Percentiles rank a stretch among this genome's conserved stretches.
Conservation (phyloP, 2,888 invertebrate genomes). For the Scrobipalpa atriplicella region DNA sequence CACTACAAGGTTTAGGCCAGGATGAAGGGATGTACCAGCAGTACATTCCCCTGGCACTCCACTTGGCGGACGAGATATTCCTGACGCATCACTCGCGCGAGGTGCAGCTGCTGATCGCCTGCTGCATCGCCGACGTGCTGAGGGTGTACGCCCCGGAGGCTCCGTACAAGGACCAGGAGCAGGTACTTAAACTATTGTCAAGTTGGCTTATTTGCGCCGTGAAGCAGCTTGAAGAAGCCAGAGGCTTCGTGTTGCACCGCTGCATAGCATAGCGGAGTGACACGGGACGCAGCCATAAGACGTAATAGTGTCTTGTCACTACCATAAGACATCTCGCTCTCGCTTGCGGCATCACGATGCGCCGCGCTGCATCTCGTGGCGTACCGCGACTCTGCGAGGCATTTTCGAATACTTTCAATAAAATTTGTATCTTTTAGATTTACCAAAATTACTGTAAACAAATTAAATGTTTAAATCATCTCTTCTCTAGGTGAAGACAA, state of each 20-base stretch:
- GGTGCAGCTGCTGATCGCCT: slow-evolving; percentile 96
- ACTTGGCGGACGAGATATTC: slow-evolving; percentile 96
- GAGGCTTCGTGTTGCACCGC: too few relatives aligned
- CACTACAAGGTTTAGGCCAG: slow-evolving; percentile 97
- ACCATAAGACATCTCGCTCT: too few relatives aligned
- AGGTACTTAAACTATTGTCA: slow-evolving; percentile 86
- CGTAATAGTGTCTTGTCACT: too few relatives aligned
- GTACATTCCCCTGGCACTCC: slow-evolving; percentile 95
- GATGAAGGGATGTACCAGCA: slow-evolving; percentile 97
- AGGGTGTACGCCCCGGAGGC: slow-evolving; percentile 98
- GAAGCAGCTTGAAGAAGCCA: too few relatives aligned
- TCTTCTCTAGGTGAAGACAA: slow-evolving; percentile 83
- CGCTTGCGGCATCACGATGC: too few relatives aligned
- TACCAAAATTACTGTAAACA: background rate
- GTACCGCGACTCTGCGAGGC: too few relatives aligned
- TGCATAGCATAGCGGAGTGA: too few relatives aligned
- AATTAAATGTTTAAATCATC: slow-evolving; percentile 26
- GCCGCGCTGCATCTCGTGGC: too few relatives aligned
- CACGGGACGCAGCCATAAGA: too few relatives aligned
- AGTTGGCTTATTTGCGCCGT: too few relatives aligned
- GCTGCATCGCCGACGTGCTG: slow-evolving; percentile 98
- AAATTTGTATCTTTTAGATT: too few relatives aligned
- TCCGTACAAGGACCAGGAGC: slow-evolving; percentile 97
- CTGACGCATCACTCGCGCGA: slow-evolving; percentile 94
- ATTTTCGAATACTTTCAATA: too few relatives aligned